Evolutionary conservation across 2,113 vertebrate genomes (phyloP).

Genomic region (Mugil cephalus): DNA sequence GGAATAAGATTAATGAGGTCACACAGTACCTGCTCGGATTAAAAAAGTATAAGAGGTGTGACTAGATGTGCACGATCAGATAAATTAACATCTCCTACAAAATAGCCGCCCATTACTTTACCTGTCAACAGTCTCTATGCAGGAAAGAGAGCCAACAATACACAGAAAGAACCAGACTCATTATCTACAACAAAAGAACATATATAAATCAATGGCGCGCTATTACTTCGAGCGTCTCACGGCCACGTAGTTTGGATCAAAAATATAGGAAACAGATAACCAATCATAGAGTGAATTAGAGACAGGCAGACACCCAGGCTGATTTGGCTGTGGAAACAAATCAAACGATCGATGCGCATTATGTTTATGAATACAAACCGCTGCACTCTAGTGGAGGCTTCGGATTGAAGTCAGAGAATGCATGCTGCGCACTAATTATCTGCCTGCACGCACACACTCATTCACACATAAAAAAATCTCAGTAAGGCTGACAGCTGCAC

Average conservation of each 20-base stretch:
- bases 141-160: conserved; percentile 8
- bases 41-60: neutral
- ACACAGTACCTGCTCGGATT: neutral
- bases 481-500: conserved; percentile 27
- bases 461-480: neutral
- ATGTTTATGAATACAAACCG: conserved; percentile 67
- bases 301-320: conserved; percentile 43
- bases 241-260: conserved; percentile 40
- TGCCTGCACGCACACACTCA: neutral
- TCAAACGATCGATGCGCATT: conserved; percentile 57
- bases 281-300: conserved; percentile 61
- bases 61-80: neutral
- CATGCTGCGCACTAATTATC: conserved; percentile 43
- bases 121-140: neutral
- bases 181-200: conserved; percentile 31
- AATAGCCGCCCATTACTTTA: neutral
- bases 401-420: conserved; percentile 32
- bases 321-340: conserved; percentile 57
- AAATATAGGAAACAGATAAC: conserved; percentile 71
- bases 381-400: neutral
- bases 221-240: conserved; percentile 45
- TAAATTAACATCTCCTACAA: too few species aligned
- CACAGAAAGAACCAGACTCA: neutral
- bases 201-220: conserved; percentile 51
- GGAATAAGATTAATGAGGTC: neutral